Evolutionary conservation across 2,888 invertebrate genomes (phyloP), one percentile per base, ranked within the genome.

Genomic region (Caenorhabditis becei): DNA sequence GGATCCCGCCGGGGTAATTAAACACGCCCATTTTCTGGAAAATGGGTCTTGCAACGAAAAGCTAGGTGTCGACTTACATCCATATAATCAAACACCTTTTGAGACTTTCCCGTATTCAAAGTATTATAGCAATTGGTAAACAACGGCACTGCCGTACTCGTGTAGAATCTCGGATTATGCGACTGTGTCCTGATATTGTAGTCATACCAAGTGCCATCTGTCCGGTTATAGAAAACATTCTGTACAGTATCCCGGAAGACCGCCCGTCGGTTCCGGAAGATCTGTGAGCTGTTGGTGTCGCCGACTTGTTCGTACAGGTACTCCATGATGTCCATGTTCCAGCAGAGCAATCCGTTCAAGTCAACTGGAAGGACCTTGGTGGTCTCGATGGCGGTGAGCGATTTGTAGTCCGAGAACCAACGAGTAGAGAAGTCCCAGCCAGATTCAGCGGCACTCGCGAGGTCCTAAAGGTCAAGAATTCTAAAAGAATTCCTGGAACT

Each of bases 361-460:
- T 96, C 96, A 0, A 95, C 95, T 0, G 96, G 95, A 44, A 95
- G 92, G 4, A 96, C 75, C 53, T 86, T 84, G 1, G 92, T 93
- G 0, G 94, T 94, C 81, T 94, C 93, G 32, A 95, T 93, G 7
- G 63, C 63, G 10, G 69, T 53, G 47, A 89, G 54, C 0, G 77
- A 77, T 23, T 54, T 54, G 53, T 88, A 71, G 47, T 89, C 83
- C 18, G 94, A 94, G 91, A 95, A 96, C 97, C 97, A 97, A 61
- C 97, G 93, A 0, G 95, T 95, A 0, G 96, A 96, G 92, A 96
- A 97, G 91, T 97, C 97, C 97, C 96, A 97, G 2, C 97, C 97
- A 0, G 96, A 96, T 91, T 97, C 97, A 0, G 96, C 96, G 0
- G 89, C 87, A 28, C 83, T 80, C 1, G 86, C 87, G 10, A 87